phyloP scores from a whole-genome alignment of 1,140 invertebrate species.

The Periplaneta americana region DNA sequence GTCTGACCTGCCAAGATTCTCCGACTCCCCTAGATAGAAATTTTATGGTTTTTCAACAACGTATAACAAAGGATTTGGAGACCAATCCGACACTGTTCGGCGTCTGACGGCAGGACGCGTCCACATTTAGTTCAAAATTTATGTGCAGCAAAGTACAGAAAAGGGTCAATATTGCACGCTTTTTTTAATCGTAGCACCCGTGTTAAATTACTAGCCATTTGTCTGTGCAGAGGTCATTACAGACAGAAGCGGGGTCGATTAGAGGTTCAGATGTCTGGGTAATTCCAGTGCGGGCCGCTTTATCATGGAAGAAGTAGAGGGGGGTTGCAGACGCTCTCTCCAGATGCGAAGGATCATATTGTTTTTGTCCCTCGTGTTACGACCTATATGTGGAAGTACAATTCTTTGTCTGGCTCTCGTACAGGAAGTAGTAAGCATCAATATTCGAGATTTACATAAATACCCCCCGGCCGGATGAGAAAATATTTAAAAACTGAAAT shows the following conservation, averaged over 20 bases:
- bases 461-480: background rate
- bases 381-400: background rate
- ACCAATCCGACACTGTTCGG: no score
- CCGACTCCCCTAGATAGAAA: no score
- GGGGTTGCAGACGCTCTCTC: background rate
- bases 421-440: background rate
- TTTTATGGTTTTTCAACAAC: no score
- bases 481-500: background rate
- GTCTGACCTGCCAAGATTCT: no score
- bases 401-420: background rate
- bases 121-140: background rate
- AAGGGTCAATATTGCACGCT: background rate
- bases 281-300: background rate
- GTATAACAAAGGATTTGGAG: no score
- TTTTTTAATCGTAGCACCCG: background rate
- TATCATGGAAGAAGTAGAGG: background rate
- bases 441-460: background rate
- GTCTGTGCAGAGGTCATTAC: background rate
- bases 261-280: background rate
- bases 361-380: no score
- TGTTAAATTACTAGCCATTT: background rate
- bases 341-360: background rate
- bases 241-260: background rate
- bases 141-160: background rate
- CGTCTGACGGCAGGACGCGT: no score